phyloP scores from a whole-genome alignment of 2,888 invertebrate species.

The Limnephilus auricula region DNA sequence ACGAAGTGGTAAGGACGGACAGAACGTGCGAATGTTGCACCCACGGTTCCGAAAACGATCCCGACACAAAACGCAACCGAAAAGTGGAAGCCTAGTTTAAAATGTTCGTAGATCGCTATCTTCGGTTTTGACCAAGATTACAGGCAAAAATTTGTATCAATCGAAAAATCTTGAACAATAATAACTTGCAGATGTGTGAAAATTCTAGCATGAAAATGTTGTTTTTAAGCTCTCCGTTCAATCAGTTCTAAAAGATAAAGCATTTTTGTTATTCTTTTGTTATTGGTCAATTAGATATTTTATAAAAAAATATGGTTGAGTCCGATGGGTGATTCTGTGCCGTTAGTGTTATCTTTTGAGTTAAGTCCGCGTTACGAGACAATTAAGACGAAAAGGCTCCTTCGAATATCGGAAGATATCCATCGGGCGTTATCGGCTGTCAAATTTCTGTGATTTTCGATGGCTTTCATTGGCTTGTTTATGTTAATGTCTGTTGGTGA shows the following conservation, averaged over 20 bases:
- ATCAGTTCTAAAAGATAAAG: background rate
- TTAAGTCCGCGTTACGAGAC: too few relatives aligned
- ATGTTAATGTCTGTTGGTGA: too few relatives aligned
- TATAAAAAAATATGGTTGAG: too few relatives aligned
- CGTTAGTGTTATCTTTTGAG: too few relatives aligned
- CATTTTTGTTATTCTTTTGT: too few relatives aligned
- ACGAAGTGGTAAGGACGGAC: background rate
- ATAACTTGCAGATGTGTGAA: background rate
- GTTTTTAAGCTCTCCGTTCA: background rate
- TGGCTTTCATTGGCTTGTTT: too few relatives aligned
- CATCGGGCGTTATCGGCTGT: too few relatives aligned
- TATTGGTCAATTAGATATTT: too few relatives aligned
- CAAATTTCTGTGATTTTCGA: too few relatives aligned
- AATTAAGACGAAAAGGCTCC: too few relatives aligned
- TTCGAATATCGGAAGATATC: too few relatives aligned
- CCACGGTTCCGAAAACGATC: background rate
- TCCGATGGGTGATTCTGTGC: too few relatives aligned
- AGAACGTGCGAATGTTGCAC: constrained; percentile 34
- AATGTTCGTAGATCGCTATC: background rate
- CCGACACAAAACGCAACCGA: background rate
- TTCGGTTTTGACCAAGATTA: background rate
- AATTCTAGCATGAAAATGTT: background rate
- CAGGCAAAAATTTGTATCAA: background rate
- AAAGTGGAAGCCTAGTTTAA: constrained; percentile 16
- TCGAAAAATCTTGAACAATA: background rate